Evolutionary conservation across 2,113 vertebrate genomes (phyloP), one percentile per base, ranked within the genome.

Genomic region (Apaloderma vittatum): DNA sequence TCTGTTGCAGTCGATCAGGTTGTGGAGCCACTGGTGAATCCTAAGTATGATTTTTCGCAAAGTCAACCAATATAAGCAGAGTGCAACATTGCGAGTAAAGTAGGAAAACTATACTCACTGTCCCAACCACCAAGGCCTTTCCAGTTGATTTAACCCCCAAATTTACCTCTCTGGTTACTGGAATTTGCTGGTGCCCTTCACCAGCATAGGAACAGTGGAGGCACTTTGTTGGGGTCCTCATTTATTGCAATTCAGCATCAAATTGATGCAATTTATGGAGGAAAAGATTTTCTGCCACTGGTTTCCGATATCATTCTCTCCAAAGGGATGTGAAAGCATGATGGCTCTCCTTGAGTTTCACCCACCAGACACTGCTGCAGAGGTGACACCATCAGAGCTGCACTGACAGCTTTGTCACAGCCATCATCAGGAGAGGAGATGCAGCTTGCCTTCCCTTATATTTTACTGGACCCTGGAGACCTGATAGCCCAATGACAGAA

Each of bases 381-480:
- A 86, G 11, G 1, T 62, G 54, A 72, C 4, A 6, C 29, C 1
- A 0, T 83, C 78, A 51, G 59, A 95, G 37, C 30, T 74, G 36
- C 43, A 75, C 75, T 70, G 51, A 77, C 59, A 83, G 75, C 26
- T 79, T 75, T 77, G 48, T 86, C 67, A 16, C 36, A 40, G 29
- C 2, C 2, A 0, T 73, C 63, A 29, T 85, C 59, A 18, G 74
- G 75, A 71, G 24, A 70, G 40, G 58, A 86, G 71, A 70, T 86
- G 30, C 54, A 79, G 15, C 40, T 83, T 78, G 43, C 71, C 88
- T 75, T 88, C 46, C 43, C 8, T 55, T 88, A 1, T 46, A 36
- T 70, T 72, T 79, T 86, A 83, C 51, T 52, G 72, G 71, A 45
- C 70, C 15, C 58, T 43, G 57, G 45, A 85, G 89, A 89, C 36